A percentile compares a stretch with the other conserved stretches of the same genome.
These are phyloP conservation scores for Epinephelus cyanopodus DNA, from an alignment of 2,113 vertebrate species.

Conservation along the genomic window DNA sequence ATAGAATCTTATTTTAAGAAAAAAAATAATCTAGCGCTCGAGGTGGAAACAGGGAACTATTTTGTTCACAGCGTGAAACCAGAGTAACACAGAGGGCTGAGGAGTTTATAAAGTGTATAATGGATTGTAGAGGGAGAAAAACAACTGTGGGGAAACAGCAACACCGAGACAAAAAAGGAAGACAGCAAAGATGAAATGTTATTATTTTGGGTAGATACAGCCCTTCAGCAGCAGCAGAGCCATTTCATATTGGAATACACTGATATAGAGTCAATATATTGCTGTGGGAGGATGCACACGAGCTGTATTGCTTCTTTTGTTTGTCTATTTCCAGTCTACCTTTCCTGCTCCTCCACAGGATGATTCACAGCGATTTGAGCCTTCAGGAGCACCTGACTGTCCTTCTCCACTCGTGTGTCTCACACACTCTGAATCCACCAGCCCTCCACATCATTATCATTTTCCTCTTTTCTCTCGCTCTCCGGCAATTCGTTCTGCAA, in stretches of 20 bases:
- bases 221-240: background rate
- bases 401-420: slow-evolving; percentile 9
- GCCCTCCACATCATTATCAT: slow-evolving; percentile 18
- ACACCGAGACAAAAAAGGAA: background rate
- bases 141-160: background rate
- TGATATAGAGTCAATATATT: slow-evolving; percentile 23
- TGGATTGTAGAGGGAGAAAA: background rate
- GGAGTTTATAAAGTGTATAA: background rate
- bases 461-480: slow-evolving; percentile 20
- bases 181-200: background rate
- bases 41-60: background rate
- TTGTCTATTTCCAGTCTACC: slow-evolving; percentile 18
- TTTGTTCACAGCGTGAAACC: background rate
- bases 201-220: slow-evolving; percentile 22
- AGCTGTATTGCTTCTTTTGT: slow-evolving; percentile 6
- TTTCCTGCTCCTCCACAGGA: slow-evolving; percentile 13
- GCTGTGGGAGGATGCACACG: slow-evolving; percentile 6
- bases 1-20: too few relatives aligned
- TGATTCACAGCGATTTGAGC: slow-evolving; percentile 41
- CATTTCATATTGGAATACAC: slow-evolving; percentile 10
- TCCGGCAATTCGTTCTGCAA: slow-evolving; percentile 34
- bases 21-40: too few relatives aligned
- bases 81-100: background rate
- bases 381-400: slow-evolving; percentile 36
- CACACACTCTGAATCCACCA: slow-evolving; percentile 20